phyloP scores from a whole-genome alignment of 2,113 vertebrate genomes.

The Ploceus nigricollis region DNA sequence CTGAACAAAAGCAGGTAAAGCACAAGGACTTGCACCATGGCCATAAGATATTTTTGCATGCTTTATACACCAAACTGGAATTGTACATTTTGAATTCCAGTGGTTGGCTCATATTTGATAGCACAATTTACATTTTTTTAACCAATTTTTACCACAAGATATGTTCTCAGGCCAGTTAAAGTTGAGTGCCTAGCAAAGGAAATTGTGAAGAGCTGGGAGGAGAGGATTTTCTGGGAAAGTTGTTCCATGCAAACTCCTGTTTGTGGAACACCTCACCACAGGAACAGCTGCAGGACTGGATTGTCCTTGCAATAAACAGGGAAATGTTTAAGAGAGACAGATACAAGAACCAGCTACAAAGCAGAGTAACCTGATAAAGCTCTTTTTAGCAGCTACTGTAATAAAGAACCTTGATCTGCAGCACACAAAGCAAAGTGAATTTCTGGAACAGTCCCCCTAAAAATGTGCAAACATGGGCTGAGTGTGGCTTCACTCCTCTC shows the following conservation, averaged over 20 bases:
- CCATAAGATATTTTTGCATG: background rate
- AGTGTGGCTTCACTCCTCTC: background rate
- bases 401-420: slow-evolving; percentile 34
- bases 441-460: background rate
- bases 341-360: background rate
- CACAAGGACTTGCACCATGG: background rate
- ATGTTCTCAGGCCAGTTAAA: background rate
- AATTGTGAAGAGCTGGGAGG: background rate
- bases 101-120: background rate
- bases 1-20: background rate
- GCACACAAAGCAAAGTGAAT: background rate
- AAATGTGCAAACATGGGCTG: background rate
- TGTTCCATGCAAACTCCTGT: background rate
- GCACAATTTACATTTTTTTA: accelerated
- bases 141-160: background rate
- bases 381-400: slow-evolving; percentile 18
- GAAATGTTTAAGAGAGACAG: background rate
- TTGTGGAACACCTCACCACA: background rate
- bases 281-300: background rate
- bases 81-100: background rate
- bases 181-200: background rate
- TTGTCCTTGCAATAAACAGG: background rate
- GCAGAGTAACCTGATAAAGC: slow-evolving; percentile 35
- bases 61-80: background rate
- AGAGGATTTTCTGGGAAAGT: background rate